phyloP scores from a whole-genome alignment of 92 coral and sea anemone genomes.

The Chrysogorgia sp. region DNA sequence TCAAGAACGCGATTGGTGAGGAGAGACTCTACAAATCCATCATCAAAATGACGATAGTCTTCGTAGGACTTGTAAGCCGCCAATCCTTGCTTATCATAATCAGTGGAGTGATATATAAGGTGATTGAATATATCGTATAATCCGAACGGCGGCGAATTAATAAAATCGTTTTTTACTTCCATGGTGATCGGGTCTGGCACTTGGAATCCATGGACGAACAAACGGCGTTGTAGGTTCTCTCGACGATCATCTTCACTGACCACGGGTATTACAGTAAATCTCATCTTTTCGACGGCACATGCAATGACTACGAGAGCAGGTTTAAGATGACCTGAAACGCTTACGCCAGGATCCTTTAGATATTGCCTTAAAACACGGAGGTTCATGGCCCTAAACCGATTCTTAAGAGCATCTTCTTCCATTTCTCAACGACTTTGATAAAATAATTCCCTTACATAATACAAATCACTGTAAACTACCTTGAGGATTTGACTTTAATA shows the following conservation, averaged over 20 bases:
- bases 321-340: conserved; percentile 19
- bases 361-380: background rate
- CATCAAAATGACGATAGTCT: conserved; percentile 63
- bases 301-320: conserved; percentile 16
- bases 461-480: background rate
- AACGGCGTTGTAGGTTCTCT: background rate
- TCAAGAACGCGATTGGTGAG: conserved; percentile 53
- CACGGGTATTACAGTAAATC: background rate
- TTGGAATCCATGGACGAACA: conserved; percentile 2
- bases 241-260: conserved; percentile 7
- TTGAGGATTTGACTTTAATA: background rate
- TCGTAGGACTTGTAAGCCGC: conserved; percentile 71
- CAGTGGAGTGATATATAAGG: conserved; percentile 60
- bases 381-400: background rate
- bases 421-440: background rate
- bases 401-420: conserved; percentile 2
- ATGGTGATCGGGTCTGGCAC: conserved; percentile 4
- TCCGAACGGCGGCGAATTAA: conserved; percentile 58
- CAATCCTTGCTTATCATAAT: conserved; percentile 68
- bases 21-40: conserved; percentile 64
- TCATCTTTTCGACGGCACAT: conserved; percentile 12
- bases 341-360: conserved; percentile 2
- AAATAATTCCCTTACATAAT: background rate
- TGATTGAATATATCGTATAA: conserved; percentile 64
- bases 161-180: background rate